Evolutionary conservation across 1,140 invertebrate species (phyloP).

Genomic region (Eubasilissa regina): DNA sequence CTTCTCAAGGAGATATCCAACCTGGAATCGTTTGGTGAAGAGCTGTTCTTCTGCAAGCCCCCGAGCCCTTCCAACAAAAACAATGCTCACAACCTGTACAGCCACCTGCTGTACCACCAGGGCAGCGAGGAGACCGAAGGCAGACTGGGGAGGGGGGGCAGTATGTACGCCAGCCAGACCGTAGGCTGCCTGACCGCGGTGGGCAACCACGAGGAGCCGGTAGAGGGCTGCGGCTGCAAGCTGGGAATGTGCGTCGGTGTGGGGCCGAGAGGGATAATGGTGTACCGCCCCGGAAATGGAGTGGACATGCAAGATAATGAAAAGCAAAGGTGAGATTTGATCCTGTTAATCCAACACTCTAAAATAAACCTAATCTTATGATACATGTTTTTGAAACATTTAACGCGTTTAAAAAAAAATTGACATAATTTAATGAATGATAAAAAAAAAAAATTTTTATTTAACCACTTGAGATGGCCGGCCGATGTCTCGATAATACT

Average conservation of each 20-base stretch:
- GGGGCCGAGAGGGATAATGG: conserved; percentile 85
- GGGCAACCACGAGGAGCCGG: conserved; percentile 62
- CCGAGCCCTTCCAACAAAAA: conserved; percentile 65
- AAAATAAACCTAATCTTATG: no score
- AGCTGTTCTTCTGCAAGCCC: conserved; percentile 83
- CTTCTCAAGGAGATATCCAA: conserved; percentile 85
- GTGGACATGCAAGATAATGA: conserved; percentile 74
- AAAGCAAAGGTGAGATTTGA: conserved; percentile 77
- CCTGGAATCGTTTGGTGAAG: conserved; percentile 86
- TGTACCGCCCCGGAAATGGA: conserved; percentile 75
- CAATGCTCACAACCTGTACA: conserved; percentile 70
- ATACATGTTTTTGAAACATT: no score
- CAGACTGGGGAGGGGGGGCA: conserved; percentile 66
- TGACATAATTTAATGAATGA: no score
- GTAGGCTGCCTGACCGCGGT: conserved; percentile 68
- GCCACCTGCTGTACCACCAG: conserved; percentile 68
- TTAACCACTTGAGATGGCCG: no score
- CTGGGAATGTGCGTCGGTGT: conserved; percentile 78
- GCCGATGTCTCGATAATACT: no score
- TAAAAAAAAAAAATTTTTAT: no score
- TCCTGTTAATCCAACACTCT: no score
- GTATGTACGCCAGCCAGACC: conserved; percentile 70
- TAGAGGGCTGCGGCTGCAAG: conserved; percentile 67
- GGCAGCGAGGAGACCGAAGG: conserved; percentile 66
- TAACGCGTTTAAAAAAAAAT: no score